Percentiles rank a stretch among this genome's conserved stretches.
Evolutionary conservation across 2,113 vertebrate genomes (phyloP).

Genomic region (Raphicerus campestris): DNA sequence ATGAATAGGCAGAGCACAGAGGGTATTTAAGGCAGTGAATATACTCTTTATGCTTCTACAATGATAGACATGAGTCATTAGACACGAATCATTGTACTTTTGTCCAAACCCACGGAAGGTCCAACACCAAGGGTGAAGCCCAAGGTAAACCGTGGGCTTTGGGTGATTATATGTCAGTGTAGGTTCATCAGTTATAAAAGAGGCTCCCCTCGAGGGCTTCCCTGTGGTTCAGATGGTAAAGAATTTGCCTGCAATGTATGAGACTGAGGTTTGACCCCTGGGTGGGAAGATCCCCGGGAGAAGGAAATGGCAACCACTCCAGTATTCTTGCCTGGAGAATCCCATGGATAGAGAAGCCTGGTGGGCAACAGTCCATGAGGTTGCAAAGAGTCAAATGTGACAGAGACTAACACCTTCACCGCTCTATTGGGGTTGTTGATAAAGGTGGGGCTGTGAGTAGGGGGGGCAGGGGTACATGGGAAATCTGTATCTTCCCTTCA

Average conservation of each 20-base stretch:
- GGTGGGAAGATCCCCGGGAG: neutral
- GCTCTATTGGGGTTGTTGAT: neutral
- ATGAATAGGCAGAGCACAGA: neutral
- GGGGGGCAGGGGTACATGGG: rapidly evolving
- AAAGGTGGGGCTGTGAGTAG: neutral
- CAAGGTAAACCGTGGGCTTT: neutral
- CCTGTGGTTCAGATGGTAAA: neutral
- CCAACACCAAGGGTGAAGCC: neutral
- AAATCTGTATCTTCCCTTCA: neutral
- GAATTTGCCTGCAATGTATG: neutral
- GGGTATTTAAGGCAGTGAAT: neutral
- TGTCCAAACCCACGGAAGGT: neutral
- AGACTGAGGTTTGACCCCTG: neutral
- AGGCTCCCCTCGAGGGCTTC: neutral
- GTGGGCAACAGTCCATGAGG: neutral
- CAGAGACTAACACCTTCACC: neutral
- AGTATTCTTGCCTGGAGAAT: neutral
- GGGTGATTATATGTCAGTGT: rapidly evolving
- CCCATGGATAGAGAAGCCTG: neutral
- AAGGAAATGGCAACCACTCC: neutral
- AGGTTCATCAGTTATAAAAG: neutral
- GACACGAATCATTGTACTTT: neutral
- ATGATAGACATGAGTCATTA: neutral
- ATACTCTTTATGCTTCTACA: rapidly evolving
- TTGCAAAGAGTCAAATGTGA: neutral